Evolutionary conservation across 2,797 vertebrate species (phyloP).

Genomic region (Anguilla marmorata): DNA sequence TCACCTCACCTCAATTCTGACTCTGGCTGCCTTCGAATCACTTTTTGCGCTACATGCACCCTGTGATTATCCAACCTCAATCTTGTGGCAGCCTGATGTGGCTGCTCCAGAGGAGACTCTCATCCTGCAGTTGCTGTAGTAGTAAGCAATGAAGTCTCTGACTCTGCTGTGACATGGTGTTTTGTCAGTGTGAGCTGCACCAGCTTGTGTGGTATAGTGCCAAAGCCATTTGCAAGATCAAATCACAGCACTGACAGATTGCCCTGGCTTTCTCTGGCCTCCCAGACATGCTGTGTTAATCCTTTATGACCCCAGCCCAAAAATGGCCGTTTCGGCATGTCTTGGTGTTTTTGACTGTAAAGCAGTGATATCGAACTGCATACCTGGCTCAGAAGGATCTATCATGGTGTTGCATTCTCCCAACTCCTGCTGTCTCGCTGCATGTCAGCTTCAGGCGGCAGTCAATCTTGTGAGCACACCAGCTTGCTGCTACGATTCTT

Average conservation of each 20-base stretch:
- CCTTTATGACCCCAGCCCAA: no score
- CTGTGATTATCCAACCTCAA: not conserved
- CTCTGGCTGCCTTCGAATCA: no score
- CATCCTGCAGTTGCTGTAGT: not conserved
- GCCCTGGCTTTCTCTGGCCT: not conserved
- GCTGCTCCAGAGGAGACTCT: not conserved
- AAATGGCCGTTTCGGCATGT: no score
- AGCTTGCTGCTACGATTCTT: no score
- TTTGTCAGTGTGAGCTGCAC: conserved; percentile 7
- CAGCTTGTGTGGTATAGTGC: not conserved
- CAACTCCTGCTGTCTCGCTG: no score
- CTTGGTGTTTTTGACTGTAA: no score
- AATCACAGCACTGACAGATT: not conserved
- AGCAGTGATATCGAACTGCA: no score
- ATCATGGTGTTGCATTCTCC: no score
- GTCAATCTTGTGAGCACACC: no score
- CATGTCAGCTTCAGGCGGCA: no score
- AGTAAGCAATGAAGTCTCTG: not conserved
- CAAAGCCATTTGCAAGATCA: not conserved
- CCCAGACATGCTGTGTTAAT: not conserved
- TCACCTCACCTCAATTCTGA: not conserved
- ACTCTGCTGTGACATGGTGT: not conserved
- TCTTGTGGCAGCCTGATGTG: not conserved
- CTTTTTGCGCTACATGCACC: no score
- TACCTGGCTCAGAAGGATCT: no score